Evolutionary conservation across 2,113 vertebrate genomes (phyloP), one percentile per base, ranked within the genome.

Genomic region (Columbina picui): DNA sequence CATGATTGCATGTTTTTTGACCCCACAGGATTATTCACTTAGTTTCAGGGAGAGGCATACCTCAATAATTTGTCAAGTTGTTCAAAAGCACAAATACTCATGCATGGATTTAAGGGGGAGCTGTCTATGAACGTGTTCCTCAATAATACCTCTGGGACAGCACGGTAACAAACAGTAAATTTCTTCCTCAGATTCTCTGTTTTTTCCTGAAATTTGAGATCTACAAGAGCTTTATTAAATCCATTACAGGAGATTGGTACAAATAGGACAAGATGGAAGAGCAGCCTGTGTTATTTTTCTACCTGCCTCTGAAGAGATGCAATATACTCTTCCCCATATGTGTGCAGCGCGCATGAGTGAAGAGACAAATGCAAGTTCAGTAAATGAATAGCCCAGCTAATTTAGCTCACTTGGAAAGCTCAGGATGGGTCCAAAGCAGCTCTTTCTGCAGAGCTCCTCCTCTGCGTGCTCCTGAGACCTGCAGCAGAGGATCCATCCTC

Each of bases 311-410:
- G 73, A 55, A 61, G 49, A 15, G 38, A 3, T 0, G 16, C 41
- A 15, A 19, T 36, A 0, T 2, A 9, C n/a, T 63, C 3, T 55
- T 55, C 3, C 30, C 16, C 4, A 5, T 9, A 7, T 9, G 68
- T 8, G 27, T n/a, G 43, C 65, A 32, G 55, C 38, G 45, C 19
- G 21, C 32, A 3, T 1, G 36, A 38, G 22, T 11, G 8, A 29
- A 23, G 65, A 59, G 53, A 34, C 52, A 36, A 7, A 14, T 2
- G 16, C n/a, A 9, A 9, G n/a, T 7, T 14, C 5, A 26, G 52
- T 23, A 22, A 65, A 17, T 61, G 1, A 18, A 2, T 8, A 17
- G 41, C 41, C 14, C 1, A 41, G 45, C 18, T 65, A 9, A 19
- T 27, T 23, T 30, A 13, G 45, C 38, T 77, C 5, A 0, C 34